These are phyloP conservation scores for Condylura cristata DNA, from an alignment of 2,113 vertebrate species.

Conservation along the genomic window DNA sequence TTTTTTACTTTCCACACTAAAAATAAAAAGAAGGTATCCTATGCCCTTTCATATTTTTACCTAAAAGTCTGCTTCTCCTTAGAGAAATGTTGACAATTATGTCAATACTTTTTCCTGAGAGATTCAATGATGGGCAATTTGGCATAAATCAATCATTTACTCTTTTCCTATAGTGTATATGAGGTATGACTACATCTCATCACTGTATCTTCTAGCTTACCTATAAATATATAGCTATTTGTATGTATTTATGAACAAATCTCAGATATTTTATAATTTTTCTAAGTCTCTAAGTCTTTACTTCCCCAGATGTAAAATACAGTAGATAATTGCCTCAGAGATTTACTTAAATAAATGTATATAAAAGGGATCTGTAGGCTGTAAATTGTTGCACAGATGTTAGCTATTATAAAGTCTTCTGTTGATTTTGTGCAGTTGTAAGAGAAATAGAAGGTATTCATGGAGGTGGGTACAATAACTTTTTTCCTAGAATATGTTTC, in stretches of 20 bases:
- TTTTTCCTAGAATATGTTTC: neutral
- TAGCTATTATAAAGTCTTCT: neutral
- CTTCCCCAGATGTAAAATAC: neutral
- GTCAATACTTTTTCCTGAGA: neutral
- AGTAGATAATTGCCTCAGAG: slow-evolving; percentile 3
- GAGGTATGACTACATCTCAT: neutral
- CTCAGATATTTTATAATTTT: neutral
- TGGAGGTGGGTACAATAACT: neutral
- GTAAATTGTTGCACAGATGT: slow-evolving; percentile 14
- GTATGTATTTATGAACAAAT: neutral
- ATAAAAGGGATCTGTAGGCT: neutral
- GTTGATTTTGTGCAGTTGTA: neutral
- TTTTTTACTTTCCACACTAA: slow-evolving; percentile 15
- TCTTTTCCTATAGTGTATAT: neutral
- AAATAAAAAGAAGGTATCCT: neutral
- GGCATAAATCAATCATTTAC: neutral
- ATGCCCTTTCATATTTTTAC: neutral
- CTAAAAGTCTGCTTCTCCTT: neutral
- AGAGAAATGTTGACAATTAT: neutral
- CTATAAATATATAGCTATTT: neutral
- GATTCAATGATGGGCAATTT: neutral
- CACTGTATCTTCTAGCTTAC: neutral
- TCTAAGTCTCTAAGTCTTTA: neutral
- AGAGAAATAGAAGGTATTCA: neutral
- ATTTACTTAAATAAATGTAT: neutral